Evolutionary conservation across 1,140 invertebrate genomes (phyloP).

Genomic region (Tetramorium alpestre): DNA sequence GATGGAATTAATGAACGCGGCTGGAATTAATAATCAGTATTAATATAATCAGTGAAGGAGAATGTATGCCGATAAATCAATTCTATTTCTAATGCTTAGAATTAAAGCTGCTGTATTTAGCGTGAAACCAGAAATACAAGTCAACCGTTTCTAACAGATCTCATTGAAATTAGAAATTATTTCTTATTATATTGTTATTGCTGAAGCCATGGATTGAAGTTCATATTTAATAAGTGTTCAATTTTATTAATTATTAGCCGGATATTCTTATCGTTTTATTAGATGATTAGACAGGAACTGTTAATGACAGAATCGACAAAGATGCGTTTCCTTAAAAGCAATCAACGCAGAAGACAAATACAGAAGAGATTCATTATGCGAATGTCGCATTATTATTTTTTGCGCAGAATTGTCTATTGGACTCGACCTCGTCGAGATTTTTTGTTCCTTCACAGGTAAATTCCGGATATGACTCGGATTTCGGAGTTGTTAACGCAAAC

Average conservation of each 20-base stretch:
- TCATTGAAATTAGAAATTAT: neutral
- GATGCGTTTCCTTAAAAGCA: neutral
- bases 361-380: neutral
- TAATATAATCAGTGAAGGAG: neutral
- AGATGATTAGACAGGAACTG: neutral
- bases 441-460: neutral
- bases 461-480: neutral
- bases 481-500: no score
- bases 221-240: neutral
- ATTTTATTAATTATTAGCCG: neutral
- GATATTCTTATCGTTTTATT: neutral
- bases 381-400: neutral
- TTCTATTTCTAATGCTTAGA: neutral
- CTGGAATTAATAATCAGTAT: conserved; percentile 17
- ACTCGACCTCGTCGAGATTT: neutral
- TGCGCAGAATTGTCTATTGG: neutral
- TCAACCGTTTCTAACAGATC: neutral
- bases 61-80: neutral
- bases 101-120: neutral
- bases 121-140: neutral
- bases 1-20: neutral
- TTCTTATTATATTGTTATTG: neutral
- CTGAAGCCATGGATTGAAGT: neutral
- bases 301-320: neutral
- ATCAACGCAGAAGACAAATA: neutral